Evolutionary conservation across 2,113 vertebrate species (phyloP), one percentile per base, ranked within the genome.

Genomic region (Saguinus midas): DNA sequence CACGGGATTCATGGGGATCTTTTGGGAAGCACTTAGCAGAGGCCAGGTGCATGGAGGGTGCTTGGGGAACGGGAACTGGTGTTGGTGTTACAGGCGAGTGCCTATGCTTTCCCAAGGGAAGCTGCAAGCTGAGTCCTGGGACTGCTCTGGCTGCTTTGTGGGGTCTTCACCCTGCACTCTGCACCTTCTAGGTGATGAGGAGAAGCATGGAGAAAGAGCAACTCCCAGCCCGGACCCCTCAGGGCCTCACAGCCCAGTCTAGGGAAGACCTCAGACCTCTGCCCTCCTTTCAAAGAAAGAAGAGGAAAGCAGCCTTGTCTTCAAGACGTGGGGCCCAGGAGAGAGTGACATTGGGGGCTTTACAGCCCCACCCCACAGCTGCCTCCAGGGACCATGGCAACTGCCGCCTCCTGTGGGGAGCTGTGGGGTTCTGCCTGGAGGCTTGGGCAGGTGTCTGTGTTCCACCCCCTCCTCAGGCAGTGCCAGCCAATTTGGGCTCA

Each of bases 401-500:
- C 43, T 35, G 78, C 61, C n/a, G 32, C 23, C 1, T 3, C n/a
- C 64, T 17, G 23, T 27, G 10, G 57, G 48, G 17, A 1, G 35
- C 40, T 16, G 57, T 8, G 1, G 32, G 66, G n/a, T 32, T 29
- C 50, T 43, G 8, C 37, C 21, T 27, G 10, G 58, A 35, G 6
- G 1, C n/a, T 27, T 48, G 2, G 6, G 40, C 4, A 21, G 35
- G 68, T 0, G 0, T 50, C 45, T 48, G 75, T 29, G 32, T 1
- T 1, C 6, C 1, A 17, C 18, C 61, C 43, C 17, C 29, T 81
- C 61, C 66, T 25, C 10, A 73, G 29, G 64, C 35, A 35, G 75
- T 43, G 13, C 78, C 70, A 23, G 78, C 70, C 12, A 43, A 29
- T 83, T 20, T 84, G 40, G 52, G 45, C 96, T 91, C 72, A 20